phyloP scores from a whole-genome alignment of 2,888 invertebrate species.

The Tipula lateralis region DNA sequence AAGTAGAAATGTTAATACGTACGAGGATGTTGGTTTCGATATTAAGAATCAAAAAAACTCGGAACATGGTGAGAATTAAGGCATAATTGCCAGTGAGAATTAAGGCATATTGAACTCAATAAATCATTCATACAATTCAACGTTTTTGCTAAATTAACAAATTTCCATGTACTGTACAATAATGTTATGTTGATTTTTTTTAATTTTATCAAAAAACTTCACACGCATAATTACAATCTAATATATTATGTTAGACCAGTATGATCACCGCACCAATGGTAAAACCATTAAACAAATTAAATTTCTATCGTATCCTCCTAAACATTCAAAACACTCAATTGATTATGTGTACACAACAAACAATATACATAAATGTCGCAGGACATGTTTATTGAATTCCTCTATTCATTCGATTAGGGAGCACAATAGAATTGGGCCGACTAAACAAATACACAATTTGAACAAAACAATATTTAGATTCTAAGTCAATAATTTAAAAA shows the following conservation, averaged over 20 bases:
- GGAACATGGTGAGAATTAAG: too few species aligned
- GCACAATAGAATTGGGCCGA: neutral
- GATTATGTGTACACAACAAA: neutral
- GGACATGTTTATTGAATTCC: neutral
- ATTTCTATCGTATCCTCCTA: neutral
- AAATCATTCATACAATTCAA: too few species aligned
- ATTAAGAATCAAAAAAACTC: too few species aligned
- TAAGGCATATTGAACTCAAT: too few species aligned
- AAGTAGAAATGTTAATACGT: too few species aligned
- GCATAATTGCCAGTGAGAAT: too few species aligned
- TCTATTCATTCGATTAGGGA: neutral
- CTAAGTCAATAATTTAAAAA: slow-evolving; percentile 12
- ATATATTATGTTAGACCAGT: neutral
- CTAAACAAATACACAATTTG: neutral
- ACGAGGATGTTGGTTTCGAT: too few species aligned
- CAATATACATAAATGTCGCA: neutral
- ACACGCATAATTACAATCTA: too few species aligned
- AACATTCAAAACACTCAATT: neutral
- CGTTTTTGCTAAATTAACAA: too few species aligned
- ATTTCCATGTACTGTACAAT: too few species aligned
- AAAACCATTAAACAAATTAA: neutral
- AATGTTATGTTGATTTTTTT: too few species aligned
- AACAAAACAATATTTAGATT: slow-evolving; percentile 1
- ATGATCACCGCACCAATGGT: neutral
- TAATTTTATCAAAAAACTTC: too few species aligned